These are phyloP conservation scores for Nymphicus hollandicus DNA, from an alignment of 2,113 vertebrate genomes.

Conservation along the genomic window DNA sequence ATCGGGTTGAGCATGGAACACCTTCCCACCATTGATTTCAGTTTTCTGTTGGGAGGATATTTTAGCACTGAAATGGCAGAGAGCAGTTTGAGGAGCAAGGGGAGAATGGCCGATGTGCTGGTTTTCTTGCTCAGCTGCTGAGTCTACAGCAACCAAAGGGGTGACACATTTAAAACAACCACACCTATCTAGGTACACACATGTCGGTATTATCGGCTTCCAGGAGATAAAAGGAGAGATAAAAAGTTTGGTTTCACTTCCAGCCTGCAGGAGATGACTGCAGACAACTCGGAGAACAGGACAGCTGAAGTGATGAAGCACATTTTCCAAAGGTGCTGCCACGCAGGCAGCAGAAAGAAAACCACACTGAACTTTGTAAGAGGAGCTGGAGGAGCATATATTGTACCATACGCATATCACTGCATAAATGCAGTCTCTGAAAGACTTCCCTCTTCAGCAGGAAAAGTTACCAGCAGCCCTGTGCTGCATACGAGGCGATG, in stretches of 20 bases:
- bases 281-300: neutral
- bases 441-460: neutral
- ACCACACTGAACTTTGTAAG: neutral
- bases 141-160: neutral
- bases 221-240: neutral
- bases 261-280: neutral
- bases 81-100: neutral
- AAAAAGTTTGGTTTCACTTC: neutral
- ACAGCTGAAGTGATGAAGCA: rapidly evolving
- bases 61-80: neutral
- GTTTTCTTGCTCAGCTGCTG: neutral
- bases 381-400: neutral
- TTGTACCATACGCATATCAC: neutral
- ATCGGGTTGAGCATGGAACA: neutral
- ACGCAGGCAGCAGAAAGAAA: neutral
- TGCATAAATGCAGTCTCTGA: neutral
- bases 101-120: neutral
- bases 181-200: neutral
- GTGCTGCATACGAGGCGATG: neutral
- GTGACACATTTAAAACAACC: neutral
- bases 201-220: neutral
- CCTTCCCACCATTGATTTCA: neutral
- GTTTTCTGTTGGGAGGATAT: neutral
- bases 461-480: neutral
- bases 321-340: neutral